Base-by-base conservation (phyloP, 2,888 invertebrate genomes). In the Ophion costatus region DNA sequence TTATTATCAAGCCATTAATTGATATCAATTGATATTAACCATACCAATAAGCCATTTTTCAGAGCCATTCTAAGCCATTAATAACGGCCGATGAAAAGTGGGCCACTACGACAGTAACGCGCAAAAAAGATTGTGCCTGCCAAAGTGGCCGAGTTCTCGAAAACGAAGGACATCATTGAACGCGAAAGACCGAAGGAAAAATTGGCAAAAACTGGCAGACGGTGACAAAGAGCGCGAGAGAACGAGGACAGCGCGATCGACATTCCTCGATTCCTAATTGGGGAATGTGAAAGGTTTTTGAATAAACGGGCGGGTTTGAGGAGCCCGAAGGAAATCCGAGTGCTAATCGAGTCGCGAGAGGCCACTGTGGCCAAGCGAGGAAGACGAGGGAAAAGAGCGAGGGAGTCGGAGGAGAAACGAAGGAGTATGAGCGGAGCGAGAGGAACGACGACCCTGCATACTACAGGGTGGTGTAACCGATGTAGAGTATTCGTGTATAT, bases 401-500 rank as follows among this genome's bases (percentile, higher is more conserved):
- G 69, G 70, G 11, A 69, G 56, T 29, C 11, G 22, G 70, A 56
- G 56, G 11, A 29, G 56, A 51, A 17, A 66, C n/a, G 20, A 38
- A 22, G 14, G 22, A 64, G 45, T 20, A 61, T 57, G 29, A 33
- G 20, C 45, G 20, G 38, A 29, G 14, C 51, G 56, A 51, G 82
- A 70, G 51, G 80, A 59, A 75, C 86, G 87, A 75, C 87, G 87
- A 89, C 84, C 83, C 85, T 85, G 86, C 80, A 88, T 87, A 87
- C 87, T 86, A 83, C 45, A 80, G 88, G 84, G 83, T 85, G 85
- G 86, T 86, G 88, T 87, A 86, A 87, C 83, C 82, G 75, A 80
- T 88, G 88, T 86, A 86, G 84, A 86, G 87, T 88, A 88, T 87
- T 86, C 87, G 83, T 86, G 90, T 86, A 83, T 75, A 76, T 61